A percentile compares a stretch with the other conserved stretches of the same genome.
These are phyloP conservation scores for Epinephelus awoara DNA, from an alignment of 2,797 vertebrate genomes.

Conservation along the genomic window DNA sequence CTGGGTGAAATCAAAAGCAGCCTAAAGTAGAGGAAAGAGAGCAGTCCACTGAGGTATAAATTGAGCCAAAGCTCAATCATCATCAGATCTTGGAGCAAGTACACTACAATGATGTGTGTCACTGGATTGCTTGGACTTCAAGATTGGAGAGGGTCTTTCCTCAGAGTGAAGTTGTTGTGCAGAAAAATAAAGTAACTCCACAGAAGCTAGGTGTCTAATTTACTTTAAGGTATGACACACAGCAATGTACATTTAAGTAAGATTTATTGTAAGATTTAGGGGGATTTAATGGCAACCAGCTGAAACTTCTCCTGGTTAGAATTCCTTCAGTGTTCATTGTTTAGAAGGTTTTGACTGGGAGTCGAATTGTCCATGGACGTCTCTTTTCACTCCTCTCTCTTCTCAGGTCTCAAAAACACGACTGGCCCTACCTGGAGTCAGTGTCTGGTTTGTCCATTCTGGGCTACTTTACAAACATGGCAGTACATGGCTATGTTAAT, in stretches of 20 bases:
- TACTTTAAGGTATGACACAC: background rate
- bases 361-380: no score
- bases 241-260: background rate
- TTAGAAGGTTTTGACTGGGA: no score
- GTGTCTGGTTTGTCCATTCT: no score
- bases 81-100: conserved; percentile 43
- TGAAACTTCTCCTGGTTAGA: no score
- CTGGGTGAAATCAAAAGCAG: conserved; percentile 60
- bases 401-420: no score
- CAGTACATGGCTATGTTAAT: no score
- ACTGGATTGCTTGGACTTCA: background rate
- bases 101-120: conserved; percentile 36
- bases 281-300: no score
- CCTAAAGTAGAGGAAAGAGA: conserved; percentile 45
- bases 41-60: conserved; percentile 34
- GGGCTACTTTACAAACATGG: no score
- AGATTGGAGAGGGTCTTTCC: conserved; percentile 9
- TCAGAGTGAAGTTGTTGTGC: conserved; percentile 7
- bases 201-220: background rate
- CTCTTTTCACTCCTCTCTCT: no score
- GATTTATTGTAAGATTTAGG: no score
- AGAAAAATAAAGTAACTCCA: conserved; percentile 8
- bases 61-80: conserved; percentile 39
- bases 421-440: no score
- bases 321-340: no score